A percentile compares a stretch with the other conserved stretches of the same genome.
These are phyloP conservation scores for Cardiocondyla obscurior DNA, from an alignment of 1,140 invertebrate species.

Conservation along the genomic window DNA sequence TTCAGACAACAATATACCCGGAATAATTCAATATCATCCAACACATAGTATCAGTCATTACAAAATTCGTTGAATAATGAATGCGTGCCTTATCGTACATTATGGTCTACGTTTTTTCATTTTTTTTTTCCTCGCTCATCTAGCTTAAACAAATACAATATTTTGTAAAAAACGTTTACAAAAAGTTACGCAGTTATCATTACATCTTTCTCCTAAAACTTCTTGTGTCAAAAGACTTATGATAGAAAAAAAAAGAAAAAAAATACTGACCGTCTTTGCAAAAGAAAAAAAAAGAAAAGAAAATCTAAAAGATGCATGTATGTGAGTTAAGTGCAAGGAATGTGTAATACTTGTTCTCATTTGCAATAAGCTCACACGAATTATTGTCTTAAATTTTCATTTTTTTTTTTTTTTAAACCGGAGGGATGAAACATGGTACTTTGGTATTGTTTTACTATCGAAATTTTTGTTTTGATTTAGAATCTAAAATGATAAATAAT, in stretches of 20 bases:
- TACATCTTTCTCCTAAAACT: slow-evolving; percentile 39
- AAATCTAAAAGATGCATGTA: slow-evolving; percentile 73
- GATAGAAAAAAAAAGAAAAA: slow-evolving; percentile 66
- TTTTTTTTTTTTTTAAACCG: slow-evolving; percentile 7
- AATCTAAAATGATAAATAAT: background rate
- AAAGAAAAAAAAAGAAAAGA: slow-evolving; percentile 64
- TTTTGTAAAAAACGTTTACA: slow-evolving; percentile 57
- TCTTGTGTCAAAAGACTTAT: slow-evolving; percentile 17
- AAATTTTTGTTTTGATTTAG: background rate
- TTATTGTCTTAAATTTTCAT: slow-evolving; percentile 28
- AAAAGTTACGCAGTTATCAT: slow-evolving; percentile 40
- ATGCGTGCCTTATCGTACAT: slow-evolving; percentile 15
- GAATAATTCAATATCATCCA: slow-evolving; percentile 23
- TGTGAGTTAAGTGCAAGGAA: slow-evolving; percentile 42
- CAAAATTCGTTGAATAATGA: slow-evolving; percentile 22
- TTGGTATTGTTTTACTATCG: slow-evolving; percentile 14
- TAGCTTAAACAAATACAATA: slow-evolving; percentile 30
- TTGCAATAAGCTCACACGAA: slow-evolving; percentile 20
- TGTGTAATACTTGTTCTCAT: slow-evolving; percentile 46
- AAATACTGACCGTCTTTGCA: slow-evolving; percentile 78
- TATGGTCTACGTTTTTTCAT: slow-evolving; percentile 2
- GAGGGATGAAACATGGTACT: slow-evolving; percentile 4
- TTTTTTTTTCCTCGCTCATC: background rate
- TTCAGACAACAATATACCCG: background rate
- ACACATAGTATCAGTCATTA: slow-evolving; percentile 16